Evolutionary conservation across 2,113 vertebrate genomes (phyloP), one percentile per base, ranked within the genome.

Genomic region (Tetrao urogallus): DNA sequence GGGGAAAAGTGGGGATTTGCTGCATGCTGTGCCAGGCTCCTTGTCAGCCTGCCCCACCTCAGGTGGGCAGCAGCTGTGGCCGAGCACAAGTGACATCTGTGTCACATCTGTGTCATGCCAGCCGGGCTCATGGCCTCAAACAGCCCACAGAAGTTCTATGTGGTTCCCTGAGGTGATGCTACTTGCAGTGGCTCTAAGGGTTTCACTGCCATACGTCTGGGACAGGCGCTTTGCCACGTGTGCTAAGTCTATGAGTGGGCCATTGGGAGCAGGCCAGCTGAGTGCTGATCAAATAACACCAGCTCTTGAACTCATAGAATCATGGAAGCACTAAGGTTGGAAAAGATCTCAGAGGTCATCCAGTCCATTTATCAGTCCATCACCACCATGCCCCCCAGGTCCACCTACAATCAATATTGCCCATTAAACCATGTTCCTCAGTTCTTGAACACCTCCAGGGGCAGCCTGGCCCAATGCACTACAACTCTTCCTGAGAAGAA

Each of bases 1-100:
- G 0, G 10, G 2, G 50, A 78, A 57, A 27, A 74, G 7, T 38
- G 0, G 0, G 0, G 1, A 14, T 71, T 56, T 22, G 43, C 73
- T 73, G 60, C 80, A n/a, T 38, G 47, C 54, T 67, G 52, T 63
- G 64, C 28, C 52, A 4, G 58, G 63, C 8, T 0, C 18, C 58
- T 43, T 57, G 63, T 57, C 42, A 61, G 61, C 54, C 74, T 48
- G 54, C 3, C 10, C 11, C 6, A 34, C 48, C 70, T 1, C 0
- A 40, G 74, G 43, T 43, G 63, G 77, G 30, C 52, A 45, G 86
- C 76, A 77, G 65, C 90, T 56, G 20, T 2, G 43, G 32, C 34
- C 22, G 86, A 76, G 24, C 72, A 52, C 19, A 76, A 63, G 66
- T 8, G 48, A 10, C 0, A 1, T 3, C 20, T 11, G 28, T 30